phyloP scores from a whole-genome alignment of 2,113 vertebrate genomes.

The Stigmatopora argus region DNA sequence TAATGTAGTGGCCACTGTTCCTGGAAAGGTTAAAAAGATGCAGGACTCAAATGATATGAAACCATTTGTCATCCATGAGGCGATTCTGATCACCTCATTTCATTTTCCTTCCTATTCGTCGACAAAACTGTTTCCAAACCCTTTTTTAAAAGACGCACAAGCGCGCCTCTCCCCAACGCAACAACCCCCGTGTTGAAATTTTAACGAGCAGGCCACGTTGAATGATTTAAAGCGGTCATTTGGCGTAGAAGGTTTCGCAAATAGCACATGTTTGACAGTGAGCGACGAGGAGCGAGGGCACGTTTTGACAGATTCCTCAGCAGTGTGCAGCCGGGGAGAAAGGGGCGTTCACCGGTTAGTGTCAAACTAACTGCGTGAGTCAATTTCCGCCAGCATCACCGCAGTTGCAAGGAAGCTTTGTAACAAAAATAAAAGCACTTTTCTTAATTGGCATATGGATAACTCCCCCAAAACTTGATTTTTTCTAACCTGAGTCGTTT shows the following conservation, averaged over 20 bases:
- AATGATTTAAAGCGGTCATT: not conserved
- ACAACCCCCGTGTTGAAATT: not conserved
- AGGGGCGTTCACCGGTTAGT: conserved; percentile 64
- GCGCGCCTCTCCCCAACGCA: not conserved
- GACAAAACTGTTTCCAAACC: not conserved
- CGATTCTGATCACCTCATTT: not conserved
- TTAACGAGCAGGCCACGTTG: not conserved
- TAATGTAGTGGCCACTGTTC: too few species aligned
- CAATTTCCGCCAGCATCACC: not conserved
- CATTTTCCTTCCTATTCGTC: not conserved
- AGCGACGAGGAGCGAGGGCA: conserved; percentile 22
- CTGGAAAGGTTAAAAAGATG: too few species aligned
- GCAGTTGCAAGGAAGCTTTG: not conserved
- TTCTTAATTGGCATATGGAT: not conserved
- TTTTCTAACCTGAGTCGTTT: fast-evolving
- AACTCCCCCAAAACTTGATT: too few species aligned
- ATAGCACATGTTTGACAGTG: not conserved
- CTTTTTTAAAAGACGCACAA: not conserved
- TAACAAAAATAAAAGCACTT: conserved; percentile 17
- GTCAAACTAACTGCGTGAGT: conserved; percentile 47
- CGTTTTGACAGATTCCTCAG: conserved; percentile 63
- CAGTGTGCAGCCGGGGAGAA: conserved; percentile 38
- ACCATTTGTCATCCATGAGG: not conserved
- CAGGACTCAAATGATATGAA: not conserved
- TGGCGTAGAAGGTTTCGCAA: not conserved